Conservation (phyloP, 2,888 invertebrate species). For the Ceramica pisi region DNA sequence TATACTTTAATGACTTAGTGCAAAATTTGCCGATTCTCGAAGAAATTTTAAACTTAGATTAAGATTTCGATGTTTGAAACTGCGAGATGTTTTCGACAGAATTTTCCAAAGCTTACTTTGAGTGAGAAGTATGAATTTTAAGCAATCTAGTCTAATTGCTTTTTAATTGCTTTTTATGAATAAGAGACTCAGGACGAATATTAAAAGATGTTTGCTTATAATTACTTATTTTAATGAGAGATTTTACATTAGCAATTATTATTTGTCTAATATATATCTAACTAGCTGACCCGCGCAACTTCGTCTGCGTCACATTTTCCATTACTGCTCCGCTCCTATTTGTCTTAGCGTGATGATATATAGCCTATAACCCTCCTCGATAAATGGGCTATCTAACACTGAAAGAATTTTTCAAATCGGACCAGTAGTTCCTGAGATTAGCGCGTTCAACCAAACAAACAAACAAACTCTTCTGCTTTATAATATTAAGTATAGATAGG, state of each 20-base stretch:
- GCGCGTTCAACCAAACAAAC: no score
- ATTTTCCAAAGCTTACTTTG: constrained; percentile 81
- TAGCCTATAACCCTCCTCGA: no score
- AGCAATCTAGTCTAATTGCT: constrained; percentile 88
- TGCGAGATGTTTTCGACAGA: constrained; percentile 86
- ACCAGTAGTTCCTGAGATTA: no score
- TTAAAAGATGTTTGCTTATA: constrained; percentile 63
- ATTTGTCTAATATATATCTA: background rate
- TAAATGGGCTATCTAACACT: no score
- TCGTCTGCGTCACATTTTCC: no score
- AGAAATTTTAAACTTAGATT: constrained; percentile 91
- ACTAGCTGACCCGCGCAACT: no score
- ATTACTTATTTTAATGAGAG: constrained; percentile 62
- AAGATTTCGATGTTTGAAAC: constrained; percentile 89
- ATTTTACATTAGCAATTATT: constrained; percentile 23
- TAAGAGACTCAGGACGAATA: constrained; percentile 69
- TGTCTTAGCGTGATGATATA: no score
- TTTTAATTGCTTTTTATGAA: constrained; percentile 88
- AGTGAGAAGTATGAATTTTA: constrained; percentile 87
- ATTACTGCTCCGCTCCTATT: no score
- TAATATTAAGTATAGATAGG: no score
- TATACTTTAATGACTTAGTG: constrained; percentile 91
- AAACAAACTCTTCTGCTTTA: no score
- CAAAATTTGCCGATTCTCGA: constrained; percentile 90
- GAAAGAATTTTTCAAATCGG: no score